phyloP scores from a whole-genome alignment of 2,113 vertebrate genomes.

The Stegostoma tigrinum region DNA sequence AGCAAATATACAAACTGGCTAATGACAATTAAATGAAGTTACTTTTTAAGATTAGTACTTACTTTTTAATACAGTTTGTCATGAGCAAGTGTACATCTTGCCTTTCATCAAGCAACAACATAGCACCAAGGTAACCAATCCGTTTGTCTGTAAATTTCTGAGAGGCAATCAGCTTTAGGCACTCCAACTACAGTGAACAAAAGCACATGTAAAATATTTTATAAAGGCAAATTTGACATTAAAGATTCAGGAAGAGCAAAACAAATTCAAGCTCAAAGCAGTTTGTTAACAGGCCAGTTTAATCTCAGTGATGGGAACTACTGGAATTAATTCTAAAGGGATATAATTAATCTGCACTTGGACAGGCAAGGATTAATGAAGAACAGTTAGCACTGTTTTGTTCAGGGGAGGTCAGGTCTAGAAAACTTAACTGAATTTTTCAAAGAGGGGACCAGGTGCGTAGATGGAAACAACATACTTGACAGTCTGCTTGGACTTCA shows the following conservation, averaged over 20 bases:
- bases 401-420: no score
- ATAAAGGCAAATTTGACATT: neutral
- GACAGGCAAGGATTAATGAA: no score
- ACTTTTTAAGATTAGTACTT: constrained; percentile 52
- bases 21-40: constrained; percentile 38
- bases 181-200: constrained; percentile 75
- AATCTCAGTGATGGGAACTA: no score
- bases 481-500: no score
- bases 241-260: neutral
- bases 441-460: no score
- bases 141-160: constrained; percentile 99
- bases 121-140: constrained; percentile 97
- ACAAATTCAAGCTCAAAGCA: neutral
- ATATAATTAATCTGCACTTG: no score
- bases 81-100: constrained; percentile 98
- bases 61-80: constrained; percentile 99
- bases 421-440: no score
- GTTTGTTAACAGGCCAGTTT: no score
- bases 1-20: neutral
- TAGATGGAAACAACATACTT: no score
- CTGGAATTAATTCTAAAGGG: no score
- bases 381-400: no score
- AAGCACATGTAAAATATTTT: neutral
- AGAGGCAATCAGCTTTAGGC: constrained; percentile 96
- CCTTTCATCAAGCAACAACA: constrained; percentile 94